Evolutionary conservation across 2,113 vertebrate species (phyloP), one percentile per base, ranked within the genome.

Genomic region (Pelobates fuscus): DNA sequence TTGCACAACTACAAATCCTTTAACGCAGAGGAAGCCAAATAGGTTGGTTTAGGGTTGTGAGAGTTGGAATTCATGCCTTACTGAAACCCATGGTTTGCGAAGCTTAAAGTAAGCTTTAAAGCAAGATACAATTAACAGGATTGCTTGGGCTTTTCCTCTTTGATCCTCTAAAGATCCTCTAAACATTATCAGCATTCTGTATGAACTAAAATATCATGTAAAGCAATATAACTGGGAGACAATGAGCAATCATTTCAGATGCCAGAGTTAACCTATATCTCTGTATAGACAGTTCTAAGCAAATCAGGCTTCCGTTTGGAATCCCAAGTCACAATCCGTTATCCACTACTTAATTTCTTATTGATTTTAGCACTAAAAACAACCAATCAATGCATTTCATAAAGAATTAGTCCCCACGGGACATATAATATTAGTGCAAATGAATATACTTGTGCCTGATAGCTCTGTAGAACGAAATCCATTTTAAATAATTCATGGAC

Each of bases 401-500:
- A 80, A 21, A 65, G 75, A 82, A 84, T 64, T 72, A 70, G 68
- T n/a, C 29, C 63, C 84, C 76, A 67, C 37, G 75, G 59, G 58
- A 83, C 75, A 76, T 75, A 73, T 54, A 7, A 29, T 44, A 81
- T 79, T 81, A 52, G 62, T 80, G 30, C 21, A 77, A 79, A 85
- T 78, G 73, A 86, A 82, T 32, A 78, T 65, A 82, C 29, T 74
- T 58, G 30, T 71, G 67, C 69, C 64, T 80, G 78, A 77, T 78
- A 80, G 64, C 55, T 79, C 80, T 77, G 59, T 65, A 80, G 80
- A 77, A 14, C 29, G 6, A 63, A 67, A 82, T 78, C 79, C 84
- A 79, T 84, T 84, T 84, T 84, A 77, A 84, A 85, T 73, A 71
- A 0, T 0, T 29, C 60, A 46, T 37, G 74, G 78, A 78, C 60